These are phyloP conservation scores for Acheta domesticus DNA, from an alignment of 2,888 invertebrate genomes.

Conservation along the genomic window DNA sequence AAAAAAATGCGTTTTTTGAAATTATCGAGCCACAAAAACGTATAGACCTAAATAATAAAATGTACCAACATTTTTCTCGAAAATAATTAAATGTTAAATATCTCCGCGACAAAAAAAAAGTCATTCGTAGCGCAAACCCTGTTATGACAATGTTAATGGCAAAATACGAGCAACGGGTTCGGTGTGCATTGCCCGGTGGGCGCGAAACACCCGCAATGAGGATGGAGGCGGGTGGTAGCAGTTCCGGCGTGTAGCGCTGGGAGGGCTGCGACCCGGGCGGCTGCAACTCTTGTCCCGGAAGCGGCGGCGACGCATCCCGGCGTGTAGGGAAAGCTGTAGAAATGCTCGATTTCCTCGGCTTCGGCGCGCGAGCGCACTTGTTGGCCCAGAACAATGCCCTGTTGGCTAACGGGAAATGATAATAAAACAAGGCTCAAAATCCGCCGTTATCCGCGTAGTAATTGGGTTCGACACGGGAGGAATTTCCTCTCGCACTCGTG, in stretches of 20 bases:
- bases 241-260: not conserved
- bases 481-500: too few relatives aligned
- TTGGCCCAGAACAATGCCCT: slow-evolving; percentile 7
- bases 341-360: slow-evolving; percentile 4
- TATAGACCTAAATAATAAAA: too few relatives aligned
- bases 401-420: slow-evolving; percentile 5
- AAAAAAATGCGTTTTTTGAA: too few relatives aligned
- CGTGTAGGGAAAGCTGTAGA: not conserved
- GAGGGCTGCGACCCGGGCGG: not conserved
- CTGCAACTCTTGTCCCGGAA: not conserved
- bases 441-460: not conserved
- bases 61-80: too few relatives aligned
- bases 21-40: too few relatives aligned
- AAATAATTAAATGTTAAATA: too few relatives aligned
- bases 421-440: not conserved
- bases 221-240: not conserved
- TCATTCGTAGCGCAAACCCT: too few relatives aligned
- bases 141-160: too few relatives aligned
- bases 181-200: not conserved
- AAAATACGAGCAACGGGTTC: not conserved
- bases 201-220: not conserved
- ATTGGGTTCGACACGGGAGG: not conserved
- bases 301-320: not conserved
- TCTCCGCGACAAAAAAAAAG: too few relatives aligned
- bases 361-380: not conserved